Conservation (phyloP, 2,888 invertebrate species). For the Coelinius sp. region DNA sequence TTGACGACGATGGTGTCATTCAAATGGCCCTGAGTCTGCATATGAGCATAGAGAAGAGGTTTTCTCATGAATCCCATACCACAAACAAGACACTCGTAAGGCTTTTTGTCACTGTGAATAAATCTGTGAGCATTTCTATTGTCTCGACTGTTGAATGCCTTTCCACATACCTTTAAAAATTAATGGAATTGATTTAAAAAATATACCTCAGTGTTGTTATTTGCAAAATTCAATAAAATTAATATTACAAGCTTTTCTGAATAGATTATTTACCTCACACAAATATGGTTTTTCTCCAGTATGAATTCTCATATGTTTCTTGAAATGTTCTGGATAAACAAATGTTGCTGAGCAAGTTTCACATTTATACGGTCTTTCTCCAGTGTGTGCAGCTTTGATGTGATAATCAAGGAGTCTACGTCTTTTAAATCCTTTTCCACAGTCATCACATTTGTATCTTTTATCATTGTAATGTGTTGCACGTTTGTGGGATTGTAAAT, state of each 20-base stretch:
- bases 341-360: constrained; percentile 83
- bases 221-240: not conserved
- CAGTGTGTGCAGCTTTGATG: constrained; percentile 84
- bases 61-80: constrained; percentile 89
- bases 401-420: constrained; percentile 83
- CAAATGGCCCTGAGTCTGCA: constrained; percentile 81
- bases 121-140: constrained; percentile 89
- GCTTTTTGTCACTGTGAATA: constrained; percentile 89
- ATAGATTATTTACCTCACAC: constrained; percentile 77
- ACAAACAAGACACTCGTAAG: constrained; percentile 86
- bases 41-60: constrained; percentile 82
- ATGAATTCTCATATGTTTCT: constrained; percentile 85
- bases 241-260: no score
- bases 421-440: constrained; percentile 81
- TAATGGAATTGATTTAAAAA: not conserved
- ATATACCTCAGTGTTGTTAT: no score
- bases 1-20: constrained; percentile 88
- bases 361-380: constrained; percentile 84
- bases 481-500: constrained; percentile 84
- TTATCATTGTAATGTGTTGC: constrained; percentile 86
- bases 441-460: constrained; percentile 79
- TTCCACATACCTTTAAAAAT: constrained; percentile 80
- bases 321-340: constrained; percentile 87
- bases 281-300: constrained; percentile 83
- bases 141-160: constrained; percentile 86